Conservation (phyloP, 2,888 invertebrate genomes). For the Phania funesta region DNA sequence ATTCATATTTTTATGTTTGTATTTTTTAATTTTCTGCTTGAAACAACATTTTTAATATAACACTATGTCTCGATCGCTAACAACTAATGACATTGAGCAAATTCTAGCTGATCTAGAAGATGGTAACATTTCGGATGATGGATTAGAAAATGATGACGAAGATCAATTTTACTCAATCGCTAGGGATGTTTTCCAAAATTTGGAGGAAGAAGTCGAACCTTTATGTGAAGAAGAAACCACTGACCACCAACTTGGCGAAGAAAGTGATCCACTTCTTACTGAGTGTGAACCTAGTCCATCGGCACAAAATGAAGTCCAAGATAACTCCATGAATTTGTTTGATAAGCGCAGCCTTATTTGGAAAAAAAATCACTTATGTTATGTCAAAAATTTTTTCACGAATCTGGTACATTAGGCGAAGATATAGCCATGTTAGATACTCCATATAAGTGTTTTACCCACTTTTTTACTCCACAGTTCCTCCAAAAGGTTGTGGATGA, state of each 20-base stretch:
- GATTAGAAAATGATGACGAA: slow-evolving; percentile 8
- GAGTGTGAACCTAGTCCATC: neutral
- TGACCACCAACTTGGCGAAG: neutral
- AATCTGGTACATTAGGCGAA: neutral
- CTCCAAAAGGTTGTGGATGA: slow-evolving; percentile 19
- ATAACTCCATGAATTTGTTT: slow-evolving; percentile 1
- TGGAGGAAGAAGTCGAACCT: neutral
- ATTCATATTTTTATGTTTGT: neutral
- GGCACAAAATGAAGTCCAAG: neutral
- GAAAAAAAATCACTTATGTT: slow-evolving; percentile 1
- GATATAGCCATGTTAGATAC: slow-evolving; percentile 2
- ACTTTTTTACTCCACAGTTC: slow-evolving; percentile 8
- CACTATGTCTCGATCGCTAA: neutral
- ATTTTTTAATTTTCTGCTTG: neutral
- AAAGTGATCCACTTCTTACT: neutral
- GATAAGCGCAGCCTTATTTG: slow-evolving; percentile 13
- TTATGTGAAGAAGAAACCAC: neutral
- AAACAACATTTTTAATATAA: neutral
- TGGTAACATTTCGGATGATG: slow-evolving; percentile 5
- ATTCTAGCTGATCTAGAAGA: slow-evolving; percentile 1
- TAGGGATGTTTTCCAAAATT: neutral
- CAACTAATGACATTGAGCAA: neutral
- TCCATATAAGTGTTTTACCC: neutral
- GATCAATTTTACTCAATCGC: slow-evolving; percentile 1
- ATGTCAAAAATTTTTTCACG: neutral